phyloP scores from a whole-genome alignment of 2,113 vertebrate genomes.

The Arenaria interpres region DNA sequence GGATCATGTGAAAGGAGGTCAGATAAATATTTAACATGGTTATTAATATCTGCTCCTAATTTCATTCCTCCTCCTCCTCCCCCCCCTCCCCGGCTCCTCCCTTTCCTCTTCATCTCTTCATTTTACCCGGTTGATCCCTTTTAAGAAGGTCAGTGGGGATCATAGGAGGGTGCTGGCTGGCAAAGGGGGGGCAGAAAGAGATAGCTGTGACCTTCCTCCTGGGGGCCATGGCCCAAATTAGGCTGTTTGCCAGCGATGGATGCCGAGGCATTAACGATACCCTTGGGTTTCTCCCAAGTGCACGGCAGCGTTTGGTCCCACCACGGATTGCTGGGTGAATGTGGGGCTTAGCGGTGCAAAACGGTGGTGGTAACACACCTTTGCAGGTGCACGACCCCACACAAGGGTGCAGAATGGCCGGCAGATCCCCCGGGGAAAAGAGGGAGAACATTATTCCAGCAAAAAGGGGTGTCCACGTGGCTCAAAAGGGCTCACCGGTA shows the following conservation, averaged over 20 bases:
- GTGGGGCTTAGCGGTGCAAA: rapidly evolving
- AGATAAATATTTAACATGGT: constrained; percentile 75
- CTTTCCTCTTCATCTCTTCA: constrained; percentile 22
- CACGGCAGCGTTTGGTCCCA: not conserved
- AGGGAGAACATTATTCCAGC: not conserved
- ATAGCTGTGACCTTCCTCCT: not conserved
- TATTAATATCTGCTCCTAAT: constrained; percentile 76
- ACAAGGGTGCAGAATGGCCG: not conserved
- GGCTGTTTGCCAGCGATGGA: not conserved
- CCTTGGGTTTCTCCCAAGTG: not conserved
- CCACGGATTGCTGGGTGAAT: rapidly evolving
- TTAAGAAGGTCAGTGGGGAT: constrained; percentile 60
- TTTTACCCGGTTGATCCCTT: constrained; percentile 47
- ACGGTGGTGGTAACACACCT: rapidly evolving
- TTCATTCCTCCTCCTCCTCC: constrained; percentile 48
- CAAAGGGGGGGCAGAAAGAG: not conserved
- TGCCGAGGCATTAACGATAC: rapidly evolving
- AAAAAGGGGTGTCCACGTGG: not conserved
- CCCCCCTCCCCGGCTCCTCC: not conserved
- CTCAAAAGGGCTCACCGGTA: not conserved
- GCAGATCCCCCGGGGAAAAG: not conserved
- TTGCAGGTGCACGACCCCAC: rapidly evolving
- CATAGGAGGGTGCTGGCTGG: not conserved
- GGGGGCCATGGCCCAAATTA: not conserved
- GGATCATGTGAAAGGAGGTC: constrained; percentile 71